A percentile compares a stretch with the other conserved stretches of the same genome.
phyloP scores from a whole-genome alignment of 2,888 invertebrate species.

The Dasysyrphus albostriatus region DNA sequence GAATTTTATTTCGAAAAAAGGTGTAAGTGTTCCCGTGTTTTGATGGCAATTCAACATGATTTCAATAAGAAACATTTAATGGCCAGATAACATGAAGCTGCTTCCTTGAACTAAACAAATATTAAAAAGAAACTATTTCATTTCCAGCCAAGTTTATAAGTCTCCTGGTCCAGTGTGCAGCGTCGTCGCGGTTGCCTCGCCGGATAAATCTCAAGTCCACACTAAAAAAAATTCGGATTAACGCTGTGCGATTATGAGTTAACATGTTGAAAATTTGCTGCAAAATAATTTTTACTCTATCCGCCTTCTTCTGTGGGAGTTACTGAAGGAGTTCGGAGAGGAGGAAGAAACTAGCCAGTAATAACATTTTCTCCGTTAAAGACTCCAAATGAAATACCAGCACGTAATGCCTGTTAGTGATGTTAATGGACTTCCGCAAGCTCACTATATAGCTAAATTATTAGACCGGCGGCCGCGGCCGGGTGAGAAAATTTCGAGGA shows the following conservation, averaged over 20 bases:
- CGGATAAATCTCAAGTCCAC: slow-evolving; percentile 13
- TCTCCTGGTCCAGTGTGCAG: neutral
- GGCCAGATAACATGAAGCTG: no score
- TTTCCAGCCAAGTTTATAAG: neutral
- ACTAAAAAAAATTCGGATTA: slow-evolving; percentile 44
- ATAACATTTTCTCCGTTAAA: slow-evolving; percentile 66
- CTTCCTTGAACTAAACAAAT: no score
- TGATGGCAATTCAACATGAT: no score
- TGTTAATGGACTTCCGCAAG: slow-evolving; percentile 68
- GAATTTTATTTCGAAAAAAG: no score
- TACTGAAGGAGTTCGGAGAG: slow-evolving; percentile 10
- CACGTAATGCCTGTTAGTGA: slow-evolving; percentile 63
- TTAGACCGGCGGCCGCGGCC: neutral
- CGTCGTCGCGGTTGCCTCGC: no score
- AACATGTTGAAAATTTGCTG: slow-evolving; percentile 47
- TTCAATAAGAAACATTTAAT: no score
- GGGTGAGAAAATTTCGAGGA: slow-evolving; percentile 28
- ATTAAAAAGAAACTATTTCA: neutral
- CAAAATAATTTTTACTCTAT: slow-evolving; percentile 7
- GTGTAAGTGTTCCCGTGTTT: no score
- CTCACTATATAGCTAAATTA: slow-evolving; percentile 36
- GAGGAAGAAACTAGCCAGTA: slow-evolving; percentile 5
- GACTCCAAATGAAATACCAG: slow-evolving; percentile 51
- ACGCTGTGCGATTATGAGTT: slow-evolving; percentile 52
- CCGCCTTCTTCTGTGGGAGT: slow-evolving; percentile 32